Base-by-base conservation (phyloP, 1,140 invertebrate species). In the Brachionus angularis region DNA sequence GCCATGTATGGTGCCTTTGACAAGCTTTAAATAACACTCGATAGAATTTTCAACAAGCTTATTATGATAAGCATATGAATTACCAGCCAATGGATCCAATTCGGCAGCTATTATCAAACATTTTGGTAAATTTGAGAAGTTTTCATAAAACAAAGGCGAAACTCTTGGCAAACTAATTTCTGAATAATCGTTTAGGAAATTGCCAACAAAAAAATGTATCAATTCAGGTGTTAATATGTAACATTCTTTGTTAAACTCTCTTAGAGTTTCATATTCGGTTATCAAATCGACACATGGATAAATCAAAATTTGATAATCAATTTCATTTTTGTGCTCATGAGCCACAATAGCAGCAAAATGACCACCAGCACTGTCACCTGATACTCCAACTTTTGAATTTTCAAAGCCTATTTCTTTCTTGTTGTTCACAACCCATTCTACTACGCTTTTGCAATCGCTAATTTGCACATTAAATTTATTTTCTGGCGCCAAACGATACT, bases 331-430 rank as follows among this genome's bases (percentile, higher is more conserved):
- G 33, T 50, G 39, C n/a, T 70, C 34, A 14, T 70, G 67, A 42
- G 67, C 46, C 33, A 70, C 23, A 25, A 52, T 46, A 14, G 67
- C 67, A 5, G 67, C 21, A 25, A 31, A 52, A 25, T 50, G 49
- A 10, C 67, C 67, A 53, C 67, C 67, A 31, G 67, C 67, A 31
- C 67, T 70, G 49, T 70, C 67, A 3, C 67, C 67, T 5, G 23
- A 8, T 4, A 70, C 67, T 2, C 46, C 49, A 14, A 67, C 27
- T 50, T 46, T 46, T 14, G 39, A 16, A n/a, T 46, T 58, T 18
- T n/a, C 7, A 18, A 42, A 31, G 2, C 62, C 42, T 18, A 50
- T 25, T 39, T 16, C 25, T 10, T 5, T 21, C 18, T 46, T 67
- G 29, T 67, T 50, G 21, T 46, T 23, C 21, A 67, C 16, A 29